Percentiles rank a stretch among this genome's conserved stretches.
These are phyloP conservation scores for Ligdia adustata DNA, from an alignment of 2,888 invertebrate species.

Conservation along the genomic window DNA sequence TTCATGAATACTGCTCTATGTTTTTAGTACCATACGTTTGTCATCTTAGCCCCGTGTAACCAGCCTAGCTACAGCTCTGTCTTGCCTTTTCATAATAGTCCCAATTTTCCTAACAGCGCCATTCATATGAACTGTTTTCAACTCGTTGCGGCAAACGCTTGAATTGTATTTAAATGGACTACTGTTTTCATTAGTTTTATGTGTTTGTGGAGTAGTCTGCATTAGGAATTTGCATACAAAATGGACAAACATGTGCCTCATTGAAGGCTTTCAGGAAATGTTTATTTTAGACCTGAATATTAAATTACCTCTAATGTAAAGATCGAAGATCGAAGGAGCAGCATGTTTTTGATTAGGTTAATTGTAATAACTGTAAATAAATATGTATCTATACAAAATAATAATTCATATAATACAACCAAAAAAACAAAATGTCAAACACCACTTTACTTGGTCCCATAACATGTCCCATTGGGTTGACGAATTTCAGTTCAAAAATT, in stretches of 20 bases:
- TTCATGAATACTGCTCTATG: no score
- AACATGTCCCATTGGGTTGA: no score
- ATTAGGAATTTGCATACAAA: constrained; percentile 21
- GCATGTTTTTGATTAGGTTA: no score
- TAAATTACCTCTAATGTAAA: no score
- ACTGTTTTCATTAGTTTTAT: constrained; percentile 28
- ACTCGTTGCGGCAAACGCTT: constrained; percentile 23
- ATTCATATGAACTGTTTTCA: constrained; percentile 32
- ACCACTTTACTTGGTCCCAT: no score
- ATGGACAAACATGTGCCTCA: constrained; percentile 8
- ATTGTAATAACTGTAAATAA: no score
- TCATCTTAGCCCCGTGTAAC: not conserved
- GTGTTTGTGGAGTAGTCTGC: constrained; percentile 23
- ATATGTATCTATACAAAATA: no score
- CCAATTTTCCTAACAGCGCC: constrained; percentile 26
- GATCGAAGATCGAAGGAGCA: no score
- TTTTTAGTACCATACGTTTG: no score
- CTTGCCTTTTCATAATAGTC: constrained; percentile 51
- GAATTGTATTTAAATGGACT: constrained; percentile 26
- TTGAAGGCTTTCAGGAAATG: constrained; percentile 6
- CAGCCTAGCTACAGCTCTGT: constrained; percentile 5
- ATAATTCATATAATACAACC: no score
- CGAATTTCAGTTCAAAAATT: no score
- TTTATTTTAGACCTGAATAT: constrained; percentile 10
- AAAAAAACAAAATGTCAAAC: no score